Evolutionary conservation across 2,888 invertebrate species (phyloP).

Genomic region (Macropis europaea): DNA sequence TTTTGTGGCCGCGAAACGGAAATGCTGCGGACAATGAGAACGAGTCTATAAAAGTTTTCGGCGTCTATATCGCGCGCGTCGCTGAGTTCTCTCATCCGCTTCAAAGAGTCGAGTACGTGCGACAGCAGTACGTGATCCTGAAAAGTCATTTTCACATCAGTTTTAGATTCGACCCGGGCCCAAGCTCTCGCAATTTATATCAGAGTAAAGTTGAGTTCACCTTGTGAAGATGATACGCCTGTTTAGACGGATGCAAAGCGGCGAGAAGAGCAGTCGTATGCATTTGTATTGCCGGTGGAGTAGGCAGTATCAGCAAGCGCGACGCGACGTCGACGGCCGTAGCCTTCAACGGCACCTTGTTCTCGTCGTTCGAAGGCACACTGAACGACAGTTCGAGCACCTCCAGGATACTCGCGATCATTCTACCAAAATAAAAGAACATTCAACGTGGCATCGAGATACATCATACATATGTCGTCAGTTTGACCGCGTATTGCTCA

Average conservation of each 20-base stretch:
- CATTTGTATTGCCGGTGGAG: slow-evolving; percentile 86
- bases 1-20: slow-evolving; percentile 92
- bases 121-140: slow-evolving; percentile 92
- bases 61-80: slow-evolving; percentile 90
- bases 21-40: slow-evolving; percentile 91
- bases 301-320: slow-evolving; percentile 85
- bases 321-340: slow-evolving; percentile 86
- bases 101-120: slow-evolving; percentile 87
- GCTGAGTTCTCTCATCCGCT: slow-evolving; percentile 83
- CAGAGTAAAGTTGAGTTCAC: slow-evolving; percentile 79
- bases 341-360: slow-evolving; percentile 80
- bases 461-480: too few species aligned
- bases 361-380: slow-evolving; percentile 81
- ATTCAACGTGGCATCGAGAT: not conserved
- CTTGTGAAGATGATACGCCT: slow-evolving; percentile 92
- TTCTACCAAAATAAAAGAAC: slow-evolving; percentile 79
- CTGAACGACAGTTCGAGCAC: slow-evolving; percentile 88
- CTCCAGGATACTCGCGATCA: slow-evolving; percentile 86
- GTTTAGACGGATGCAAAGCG: slow-evolving; percentile 87
- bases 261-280: slow-evolving; percentile 92
- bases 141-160: too few species aligned
- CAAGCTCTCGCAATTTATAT: too few species aligned
- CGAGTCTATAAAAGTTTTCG: slow-evolving; percentile 93
- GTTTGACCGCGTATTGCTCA: too few species aligned
- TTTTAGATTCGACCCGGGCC: not conserved